These are phyloP conservation scores for Heliconius sara DNA, from an alignment of 2,888 invertebrate genomes.

Conservation along the genomic window DNA sequence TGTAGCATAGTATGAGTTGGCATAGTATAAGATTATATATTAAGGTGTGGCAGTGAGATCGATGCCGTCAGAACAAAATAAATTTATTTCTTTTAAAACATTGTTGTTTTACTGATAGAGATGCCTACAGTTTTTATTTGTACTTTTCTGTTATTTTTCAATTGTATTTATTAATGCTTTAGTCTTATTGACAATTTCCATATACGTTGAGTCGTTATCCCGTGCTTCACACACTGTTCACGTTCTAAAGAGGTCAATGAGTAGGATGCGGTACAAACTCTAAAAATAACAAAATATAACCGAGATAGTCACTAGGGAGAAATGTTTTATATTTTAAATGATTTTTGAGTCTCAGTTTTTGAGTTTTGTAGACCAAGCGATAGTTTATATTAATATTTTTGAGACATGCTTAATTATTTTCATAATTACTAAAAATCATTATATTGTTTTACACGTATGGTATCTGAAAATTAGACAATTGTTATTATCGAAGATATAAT, in stretches of 20 bases:
- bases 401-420: too few species aligned
- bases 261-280: neutral
- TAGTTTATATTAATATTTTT: too few species aligned
- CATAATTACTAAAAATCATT: too few species aligned
- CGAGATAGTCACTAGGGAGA: too few species aligned
- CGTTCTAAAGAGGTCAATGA: neutral
- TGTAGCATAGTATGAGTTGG: conserved; percentile 46
- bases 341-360: too few species aligned
- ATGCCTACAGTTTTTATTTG: neutral
- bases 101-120: conserved; percentile 54
- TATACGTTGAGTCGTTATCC: neutral
- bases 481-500: neutral
- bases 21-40: conserved; percentile 32
- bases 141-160: neutral
- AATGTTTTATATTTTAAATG: too few species aligned
- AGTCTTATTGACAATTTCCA: neutral
- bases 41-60: conserved; percentile 54
- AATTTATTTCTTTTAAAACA: conserved; percentile 76
- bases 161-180: neutral
- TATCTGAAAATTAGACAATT: too few species aligned
- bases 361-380: too few species aligned
- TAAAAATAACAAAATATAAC: too few species aligned
- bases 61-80: conserved; percentile 71
- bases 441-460: too few species aligned
- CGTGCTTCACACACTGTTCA: neutral